Evolutionary conservation across 2,113 vertebrate genomes (phyloP).

Genomic region (Tetrao urogallus): DNA sequence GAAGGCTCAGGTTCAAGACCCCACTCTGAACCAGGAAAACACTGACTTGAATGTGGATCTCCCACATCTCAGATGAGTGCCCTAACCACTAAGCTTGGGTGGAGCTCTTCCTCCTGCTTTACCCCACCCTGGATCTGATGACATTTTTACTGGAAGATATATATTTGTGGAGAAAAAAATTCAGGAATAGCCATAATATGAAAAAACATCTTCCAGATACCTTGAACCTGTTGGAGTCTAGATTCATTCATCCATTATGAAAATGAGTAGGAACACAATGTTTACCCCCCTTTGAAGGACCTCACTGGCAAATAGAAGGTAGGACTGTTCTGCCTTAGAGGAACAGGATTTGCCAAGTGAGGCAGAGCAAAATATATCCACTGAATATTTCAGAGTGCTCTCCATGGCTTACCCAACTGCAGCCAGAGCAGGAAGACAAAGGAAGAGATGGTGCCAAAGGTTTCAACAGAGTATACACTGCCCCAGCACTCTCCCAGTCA

Average conservation of each 20-base stretch:
- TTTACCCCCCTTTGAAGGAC: not conserved
- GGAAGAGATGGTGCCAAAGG: not conserved
- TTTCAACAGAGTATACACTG: not conserved
- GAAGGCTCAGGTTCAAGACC: slow-evolving; percentile 38
- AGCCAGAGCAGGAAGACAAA: not conserved
- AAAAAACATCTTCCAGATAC: not conserved
- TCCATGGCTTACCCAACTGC: not conserved
- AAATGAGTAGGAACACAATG: not conserved
- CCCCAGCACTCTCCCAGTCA: not conserved
- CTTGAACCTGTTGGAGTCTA: not conserved
- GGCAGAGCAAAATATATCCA: not conserved
- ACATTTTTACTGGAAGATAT: slow-evolving; percentile 56
- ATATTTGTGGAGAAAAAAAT: not conserved
- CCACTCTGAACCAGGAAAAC: slow-evolving; percentile 58
- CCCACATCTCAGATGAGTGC: slow-evolving; percentile 46
- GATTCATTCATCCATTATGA: not conserved
- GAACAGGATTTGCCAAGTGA: not conserved
- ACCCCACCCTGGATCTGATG: slow-evolving; percentile 60
- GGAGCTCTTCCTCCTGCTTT: slow-evolving; percentile 60
- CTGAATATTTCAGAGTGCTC: not conserved
- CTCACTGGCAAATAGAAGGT: not conserved
- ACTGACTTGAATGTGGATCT: slow-evolving; percentile 32
- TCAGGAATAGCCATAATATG: not conserved
- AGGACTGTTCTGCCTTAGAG: not conserved
- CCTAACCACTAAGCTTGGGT: slow-evolving; percentile 64